Evolutionary conservation across 2,797 vertebrate genomes (phyloP), one percentile per base, ranked within the genome.

Genomic region (Hirundo rustica): DNA sequence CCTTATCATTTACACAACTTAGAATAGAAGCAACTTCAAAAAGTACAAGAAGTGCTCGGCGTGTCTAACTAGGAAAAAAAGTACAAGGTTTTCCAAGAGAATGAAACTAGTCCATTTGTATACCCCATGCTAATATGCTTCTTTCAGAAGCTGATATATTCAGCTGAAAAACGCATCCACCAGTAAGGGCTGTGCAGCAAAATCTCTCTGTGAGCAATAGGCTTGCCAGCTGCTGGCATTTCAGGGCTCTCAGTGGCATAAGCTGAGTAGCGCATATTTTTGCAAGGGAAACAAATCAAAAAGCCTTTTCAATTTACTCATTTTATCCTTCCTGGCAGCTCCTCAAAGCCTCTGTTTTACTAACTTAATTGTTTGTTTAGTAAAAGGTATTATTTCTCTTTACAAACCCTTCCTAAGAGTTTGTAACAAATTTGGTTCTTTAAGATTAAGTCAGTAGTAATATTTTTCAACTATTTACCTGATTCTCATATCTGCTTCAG

Each of bases 171-270:
- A 66, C 0, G 0, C 6, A 78, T 76, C 76, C 1, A 0, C 36
- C 36, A 13, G n/a, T 11, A 15, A 65, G 58, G 50, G 47, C 75
- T 83, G 34, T 18, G 55, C 29, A 61, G 70, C 30, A 84, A 77
- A 92, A 75, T 20, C 34, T 48, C 65, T 64, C 40, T 40, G 30
- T 54, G 45, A 71, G 85, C 68, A 85, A 79, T 1, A 83, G 84
- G n/a, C 25, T 62, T 65, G 68, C 47, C 89, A 95, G 94, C 79
- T 93, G 85, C 88, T 88, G 76, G 68, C 68, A 58, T 88, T 75
- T 62, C 42, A 74, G n/a, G 45, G 50, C 50, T 77, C 70, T 85
- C 75, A 42, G 64, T 64, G 62, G 51, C 76, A 86, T 32, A 45
- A 85, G 70, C 50, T 71, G 55, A 80, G 58, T 76, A 87, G 54